Percentiles rank a stretch among this genome's conserved stretches.
Evolutionary conservation across 2,113 vertebrate species (phyloP).

Genomic region (Salvelinus alpinus): DNA sequence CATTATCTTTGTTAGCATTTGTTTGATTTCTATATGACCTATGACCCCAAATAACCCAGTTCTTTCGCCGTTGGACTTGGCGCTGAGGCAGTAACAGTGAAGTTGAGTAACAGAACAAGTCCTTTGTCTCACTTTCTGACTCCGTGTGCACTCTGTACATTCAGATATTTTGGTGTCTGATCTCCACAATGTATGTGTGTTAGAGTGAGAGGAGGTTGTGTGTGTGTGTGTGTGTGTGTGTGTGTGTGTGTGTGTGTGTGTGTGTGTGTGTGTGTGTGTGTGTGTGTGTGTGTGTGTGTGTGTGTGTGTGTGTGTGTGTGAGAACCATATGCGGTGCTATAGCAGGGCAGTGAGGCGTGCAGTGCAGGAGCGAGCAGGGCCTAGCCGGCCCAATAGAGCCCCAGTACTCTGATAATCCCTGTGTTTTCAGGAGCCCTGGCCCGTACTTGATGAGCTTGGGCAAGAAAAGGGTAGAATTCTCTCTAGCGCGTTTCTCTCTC

Average conservation of each 20-base stretch:
- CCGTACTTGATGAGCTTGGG: constrained; percentile 98
- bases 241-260: not conserved
- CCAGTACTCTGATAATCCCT: constrained; percentile 88
- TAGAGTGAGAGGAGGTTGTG: not conserved
- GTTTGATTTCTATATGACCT: not conserved
- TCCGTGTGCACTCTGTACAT: not conserved
- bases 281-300: constrained; percentile 14
- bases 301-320: constrained; percentile 60
- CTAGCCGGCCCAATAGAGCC: constrained; percentile 68
- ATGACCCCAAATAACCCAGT: too few relatives aligned
- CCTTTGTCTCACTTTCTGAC: not conserved
- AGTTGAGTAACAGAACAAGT: too few relatives aligned
- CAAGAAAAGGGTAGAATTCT: constrained; percentile 89
- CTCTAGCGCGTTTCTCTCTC: constrained; percentile 30
- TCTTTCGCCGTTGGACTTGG: not conserved
- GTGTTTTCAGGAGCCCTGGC: constrained; percentile 98
- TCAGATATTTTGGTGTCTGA: too few relatives aligned
- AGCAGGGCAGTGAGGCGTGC: constrained; percentile 79
- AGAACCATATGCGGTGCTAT: constrained; percentile 70
- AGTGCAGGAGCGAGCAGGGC: constrained; percentile 83
- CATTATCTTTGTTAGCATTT: too few relatives aligned
- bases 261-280: constrained; percentile 7
- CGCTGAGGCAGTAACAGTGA: not conserved
- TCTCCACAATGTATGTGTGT: not conserved
- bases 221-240: not conserved